Conservation (phyloP, 2,797 vertebrate genomes). For the Acrossocheilus wenchowensis region DNA sequence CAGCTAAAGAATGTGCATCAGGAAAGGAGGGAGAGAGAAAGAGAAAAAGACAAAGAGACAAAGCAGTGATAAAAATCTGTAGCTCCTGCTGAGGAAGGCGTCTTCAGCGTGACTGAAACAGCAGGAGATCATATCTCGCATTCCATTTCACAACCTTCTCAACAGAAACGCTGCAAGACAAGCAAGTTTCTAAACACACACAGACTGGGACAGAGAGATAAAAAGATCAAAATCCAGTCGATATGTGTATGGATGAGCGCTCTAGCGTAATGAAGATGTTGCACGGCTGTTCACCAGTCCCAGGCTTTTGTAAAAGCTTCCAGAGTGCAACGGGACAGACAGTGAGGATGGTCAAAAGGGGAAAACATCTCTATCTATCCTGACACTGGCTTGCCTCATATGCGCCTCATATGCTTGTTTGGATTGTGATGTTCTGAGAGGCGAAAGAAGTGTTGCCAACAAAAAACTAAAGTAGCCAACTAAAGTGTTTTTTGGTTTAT, state of each 20-base stretch:
- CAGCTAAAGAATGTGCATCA: background rate
- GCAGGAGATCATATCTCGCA: constrained; percentile 42
- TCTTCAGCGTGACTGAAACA: constrained; percentile 38
- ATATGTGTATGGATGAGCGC: background rate
- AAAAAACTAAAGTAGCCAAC: background rate
- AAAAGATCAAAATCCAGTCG: constrained; percentile 21
- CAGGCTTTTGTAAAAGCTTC: constrained; percentile 8
- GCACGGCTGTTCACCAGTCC: background rate
- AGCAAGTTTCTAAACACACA: constrained; percentile 21
- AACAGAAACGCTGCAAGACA: constrained; percentile 25
- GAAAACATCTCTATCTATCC: background rate
- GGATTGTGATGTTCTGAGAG: background rate
- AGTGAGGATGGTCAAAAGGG: background rate
- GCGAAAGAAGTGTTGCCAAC: constrained; percentile 17
- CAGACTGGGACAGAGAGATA: constrained; percentile 1
- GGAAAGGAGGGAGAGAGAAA: background rate
- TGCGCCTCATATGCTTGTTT: background rate
- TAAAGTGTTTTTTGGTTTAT: constrained; percentile 16
- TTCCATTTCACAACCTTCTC: constrained; percentile 40
- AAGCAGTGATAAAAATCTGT: background rate
- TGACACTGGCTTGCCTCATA: background rate
- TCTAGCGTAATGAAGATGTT: constrained; percentile 37
- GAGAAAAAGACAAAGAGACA: background rate
- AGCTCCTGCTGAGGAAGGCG: constrained; percentile 45
- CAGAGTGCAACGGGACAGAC: background rate